phyloP scores from a whole-genome alignment of 2,888 invertebrate species.

The Macrosiphum euphorbiae region DNA sequence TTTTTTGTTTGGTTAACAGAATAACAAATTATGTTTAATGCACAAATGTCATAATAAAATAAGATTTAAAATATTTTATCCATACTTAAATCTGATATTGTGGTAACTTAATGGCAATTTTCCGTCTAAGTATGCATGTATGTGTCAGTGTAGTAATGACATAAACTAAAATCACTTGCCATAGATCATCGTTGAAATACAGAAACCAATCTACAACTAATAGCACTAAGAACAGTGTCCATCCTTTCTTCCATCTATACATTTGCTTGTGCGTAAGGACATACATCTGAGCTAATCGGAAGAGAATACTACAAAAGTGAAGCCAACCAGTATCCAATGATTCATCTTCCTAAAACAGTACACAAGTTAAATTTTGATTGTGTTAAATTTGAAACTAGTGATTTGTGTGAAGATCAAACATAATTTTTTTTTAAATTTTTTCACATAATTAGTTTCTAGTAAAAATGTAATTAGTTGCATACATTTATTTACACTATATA shows the following conservation, averaged over 20 bases:
- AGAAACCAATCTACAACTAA: conserved; percentile 52
- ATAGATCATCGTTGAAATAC: conserved; percentile 35
- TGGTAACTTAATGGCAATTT: conserved; percentile 60
- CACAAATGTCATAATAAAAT: not conserved
- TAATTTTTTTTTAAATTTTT: not conserved
- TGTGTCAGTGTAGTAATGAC: conserved; percentile 46
- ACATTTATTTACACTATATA: not conserved
- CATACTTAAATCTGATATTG: conserved; percentile 56
- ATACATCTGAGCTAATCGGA: conserved; percentile 54
- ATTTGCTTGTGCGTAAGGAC: conserved; percentile 61
- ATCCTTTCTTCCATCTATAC: conserved; percentile 55
- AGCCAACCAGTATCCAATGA: conserved; percentile 57
- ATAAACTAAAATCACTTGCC: conserved; percentile 43
- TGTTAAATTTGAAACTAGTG: not conserved
- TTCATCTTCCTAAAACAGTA: conserved; percentile 47
- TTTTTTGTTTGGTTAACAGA: not conserved
- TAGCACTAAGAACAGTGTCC: conserved; percentile 41
- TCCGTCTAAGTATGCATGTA: conserved; percentile 47
- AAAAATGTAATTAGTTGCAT: not conserved
- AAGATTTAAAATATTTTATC: not conserved
- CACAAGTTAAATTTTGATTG: not conserved
- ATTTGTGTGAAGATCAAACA: not conserved
- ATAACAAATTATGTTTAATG: not conserved
- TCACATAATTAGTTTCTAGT: not conserved
- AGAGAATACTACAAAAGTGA: conserved; percentile 51